Evolutionary conservation across 2,888 invertebrate genomes (phyloP).

Genomic region (Parthenolecanium corni): DNA sequence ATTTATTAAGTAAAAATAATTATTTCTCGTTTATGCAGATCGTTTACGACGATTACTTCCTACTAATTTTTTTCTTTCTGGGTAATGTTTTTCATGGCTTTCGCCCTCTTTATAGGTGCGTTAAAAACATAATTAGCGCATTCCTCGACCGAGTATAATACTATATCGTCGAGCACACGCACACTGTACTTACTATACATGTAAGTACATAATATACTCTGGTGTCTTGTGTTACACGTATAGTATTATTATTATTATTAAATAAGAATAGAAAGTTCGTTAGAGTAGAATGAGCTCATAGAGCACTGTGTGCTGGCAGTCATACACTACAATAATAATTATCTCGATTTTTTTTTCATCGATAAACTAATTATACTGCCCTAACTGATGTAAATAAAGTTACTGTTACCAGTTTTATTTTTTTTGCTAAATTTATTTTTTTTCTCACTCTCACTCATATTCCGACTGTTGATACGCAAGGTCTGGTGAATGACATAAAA

Average conservation of each 20-base stretch:
- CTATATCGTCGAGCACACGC: too few relatives aligned
- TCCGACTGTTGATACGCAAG: too few relatives aligned
- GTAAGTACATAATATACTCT: neutral
- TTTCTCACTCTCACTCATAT: neutral
- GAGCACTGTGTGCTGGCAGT: neutral
- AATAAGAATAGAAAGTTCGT: constrained; percentile 9
- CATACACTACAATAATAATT: neutral
- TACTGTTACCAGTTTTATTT: too few relatives aligned
- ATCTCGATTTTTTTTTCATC: neutral
- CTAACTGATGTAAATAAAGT: too few relatives aligned
- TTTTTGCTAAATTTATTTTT: neutral
- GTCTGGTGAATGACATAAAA: too few relatives aligned
- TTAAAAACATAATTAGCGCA: neutral
- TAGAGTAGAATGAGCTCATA: neutral
- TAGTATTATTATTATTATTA: too few relatives aligned
- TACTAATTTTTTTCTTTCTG: too few relatives aligned
- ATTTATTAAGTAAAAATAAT: too few relatives aligned
- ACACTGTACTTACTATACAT: too few relatives aligned
- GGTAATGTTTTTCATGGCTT: neutral
- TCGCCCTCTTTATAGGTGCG: neutral
- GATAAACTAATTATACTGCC: neutral
- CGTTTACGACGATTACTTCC: too few relatives aligned
- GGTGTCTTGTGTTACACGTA: neutral
- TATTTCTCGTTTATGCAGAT: too few relatives aligned
- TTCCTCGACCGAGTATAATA: neutral